Evolutionary conservation across 2,113 vertebrate genomes (phyloP), one percentile per base, ranked within the genome.

Genomic region (Misgurnus mizolepis): DNA sequence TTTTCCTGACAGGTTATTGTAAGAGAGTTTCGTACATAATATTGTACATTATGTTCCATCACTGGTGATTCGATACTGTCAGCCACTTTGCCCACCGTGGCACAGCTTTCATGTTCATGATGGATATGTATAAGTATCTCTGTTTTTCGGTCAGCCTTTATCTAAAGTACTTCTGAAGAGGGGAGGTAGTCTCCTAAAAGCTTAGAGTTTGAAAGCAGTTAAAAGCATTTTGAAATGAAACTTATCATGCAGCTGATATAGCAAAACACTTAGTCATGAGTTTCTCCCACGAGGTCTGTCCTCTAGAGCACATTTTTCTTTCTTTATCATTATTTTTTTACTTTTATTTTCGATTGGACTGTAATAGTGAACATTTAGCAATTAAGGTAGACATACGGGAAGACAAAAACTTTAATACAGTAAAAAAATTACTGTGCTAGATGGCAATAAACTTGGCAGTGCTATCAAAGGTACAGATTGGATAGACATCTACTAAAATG

Each of bases 11-110:
- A 34, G 27, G 27, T 34, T 34, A 34, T 34, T 34, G 27, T 1
- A 34, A 1, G 27, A 34, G 7, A 47, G 45, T 47, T 47, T 47
- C 7, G 10, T 10, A 47, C 45, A 47, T 47, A 47, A 34, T 34
- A 34, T 55, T 27, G n/a, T 43, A 15, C 55, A 43, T 15, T 41
- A 41, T 45, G 17, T n/a, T 27, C 55, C 3, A 1, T 60, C 71
- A 73, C 55, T 60, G 71, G n/a, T 73, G 71, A 73, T 60, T 73
- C 22, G n/a, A 60, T 18, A 73, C 0, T 27, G 53, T n/a, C 55
- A n/a, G 55, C 15, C 5, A 56, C 53, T 56, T 56, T 43, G 70
- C 41, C 39, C 70, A 73, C 40, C n/a, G 41, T 22, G 53, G 41
- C 3, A 4, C 39, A 3, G 55, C 55, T 45, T 55, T 27, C 55